phyloP scores from a whole-genome alignment of 2,888 invertebrate species.

The Venusia cambrica region DNA sequence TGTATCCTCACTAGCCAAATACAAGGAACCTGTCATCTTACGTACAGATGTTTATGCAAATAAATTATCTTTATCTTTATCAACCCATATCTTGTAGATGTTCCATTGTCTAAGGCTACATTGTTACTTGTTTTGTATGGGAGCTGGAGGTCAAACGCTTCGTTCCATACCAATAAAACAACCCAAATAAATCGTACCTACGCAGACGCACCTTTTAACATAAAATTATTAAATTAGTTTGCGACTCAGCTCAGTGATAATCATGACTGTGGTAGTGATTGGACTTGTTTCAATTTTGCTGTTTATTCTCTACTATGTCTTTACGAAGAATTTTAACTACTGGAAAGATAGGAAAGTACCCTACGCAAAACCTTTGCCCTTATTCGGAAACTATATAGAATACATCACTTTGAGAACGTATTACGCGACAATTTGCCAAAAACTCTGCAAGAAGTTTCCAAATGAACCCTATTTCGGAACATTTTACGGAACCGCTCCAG shows the following conservation, averaged over 20 bases:
- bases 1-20: too few relatives aligned
- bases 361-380: conserved; percentile 26
- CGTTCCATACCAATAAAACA: too few relatives aligned
- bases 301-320: conserved; percentile 18
- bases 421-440: conserved; percentile 13
- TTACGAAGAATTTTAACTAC: conserved; percentile 24
- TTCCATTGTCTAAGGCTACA: too few relatives aligned
- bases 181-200: too few relatives aligned
- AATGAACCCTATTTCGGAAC: conserved; percentile 28
- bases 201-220: too few relatives aligned
- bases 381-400: conserved; percentile 33
- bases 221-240: neutral
- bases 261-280: conserved; percentile 2
- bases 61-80: too few relatives aligned
- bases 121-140: too few relatives aligned
- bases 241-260: neutral
- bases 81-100: too few relatives aligned
- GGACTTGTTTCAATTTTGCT: conserved; percentile 3
- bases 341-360: conserved; percentile 31
- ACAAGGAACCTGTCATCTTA: too few relatives aligned
- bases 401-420: conserved; percentile 24
- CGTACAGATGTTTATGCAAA: too few relatives aligned
- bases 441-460: conserved; percentile 23
- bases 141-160: too few relatives aligned
- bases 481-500: conserved; percentile 31